Evolutionary conservation across 2,113 vertebrate species (phyloP).

Genomic region (Guaruba guarouba): DNA sequence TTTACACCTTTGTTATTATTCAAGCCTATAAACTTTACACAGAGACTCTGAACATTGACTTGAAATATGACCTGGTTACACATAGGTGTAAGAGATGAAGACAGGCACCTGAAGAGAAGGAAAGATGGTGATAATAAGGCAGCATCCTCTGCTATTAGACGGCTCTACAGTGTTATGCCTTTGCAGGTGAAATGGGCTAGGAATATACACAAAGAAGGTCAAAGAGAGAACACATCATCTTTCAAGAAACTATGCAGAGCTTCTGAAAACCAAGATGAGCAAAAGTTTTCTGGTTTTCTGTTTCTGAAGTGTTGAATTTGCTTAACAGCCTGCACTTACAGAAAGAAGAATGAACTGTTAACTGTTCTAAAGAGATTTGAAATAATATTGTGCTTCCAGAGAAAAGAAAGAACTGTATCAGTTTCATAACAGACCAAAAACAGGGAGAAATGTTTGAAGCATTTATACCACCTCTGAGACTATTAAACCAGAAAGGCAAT

Average conservation of each 20-base stretch:
- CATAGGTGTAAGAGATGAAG: not conserved
- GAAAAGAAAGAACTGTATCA: not conserved
- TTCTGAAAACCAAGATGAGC: not conserved
- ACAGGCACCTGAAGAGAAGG: not conserved
- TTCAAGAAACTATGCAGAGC: not conserved
- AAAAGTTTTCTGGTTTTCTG: not conserved
- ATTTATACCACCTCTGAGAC: not conserved
- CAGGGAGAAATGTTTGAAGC: not conserved
- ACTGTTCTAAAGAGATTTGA: conserved; percentile 27
- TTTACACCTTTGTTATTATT: not conserved
- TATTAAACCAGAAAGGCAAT: not conserved
- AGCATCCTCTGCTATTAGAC: not conserved
- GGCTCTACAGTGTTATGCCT: not conserved
- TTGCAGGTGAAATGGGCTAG: not conserved
- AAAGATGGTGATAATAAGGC: not conserved
- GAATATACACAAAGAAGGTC: not conserved
- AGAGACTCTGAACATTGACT: not conserved
- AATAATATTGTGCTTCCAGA: conserved; percentile 27
- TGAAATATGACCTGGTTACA: not conserved
- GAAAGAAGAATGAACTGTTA: conserved; percentile 1
- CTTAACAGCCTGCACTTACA: not conserved
- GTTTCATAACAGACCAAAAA: conserved; percentile 31
- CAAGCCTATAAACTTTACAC: not conserved
- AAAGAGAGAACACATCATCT: not conserved
- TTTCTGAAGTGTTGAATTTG: not conserved